These are phyloP conservation scores for Oeneis ivallda DNA, from an alignment of 2,888 invertebrate species.

Conservation along the genomic window DNA sequence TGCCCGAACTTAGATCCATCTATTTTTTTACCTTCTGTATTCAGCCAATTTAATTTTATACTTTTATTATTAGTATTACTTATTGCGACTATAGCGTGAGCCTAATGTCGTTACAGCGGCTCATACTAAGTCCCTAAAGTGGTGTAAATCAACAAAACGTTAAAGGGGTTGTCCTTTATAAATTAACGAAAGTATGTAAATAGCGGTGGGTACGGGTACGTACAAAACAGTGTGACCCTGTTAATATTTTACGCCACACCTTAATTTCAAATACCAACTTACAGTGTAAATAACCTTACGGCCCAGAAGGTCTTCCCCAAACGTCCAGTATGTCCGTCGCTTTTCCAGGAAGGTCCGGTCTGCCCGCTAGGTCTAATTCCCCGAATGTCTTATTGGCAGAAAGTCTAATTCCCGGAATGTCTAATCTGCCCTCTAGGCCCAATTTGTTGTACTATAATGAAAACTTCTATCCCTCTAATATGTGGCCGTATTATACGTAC, in stretches of 20 bases:
- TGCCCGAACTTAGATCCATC: too few species aligned
- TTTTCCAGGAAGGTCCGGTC: too few species aligned
- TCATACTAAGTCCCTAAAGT: conserved; percentile 15
- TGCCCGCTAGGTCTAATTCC: too few species aligned
- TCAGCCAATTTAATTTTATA: background rate
- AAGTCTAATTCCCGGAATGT: too few species aligned
- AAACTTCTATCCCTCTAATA: background rate
- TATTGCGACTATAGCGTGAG: conserved; percentile 7
- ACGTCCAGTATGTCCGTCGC: too few species aligned
- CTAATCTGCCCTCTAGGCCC: too few species aligned
- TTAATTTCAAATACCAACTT: background rate
- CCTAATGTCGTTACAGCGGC: conserved; percentile 18
- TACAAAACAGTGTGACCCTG: background rate
- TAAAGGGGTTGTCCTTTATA: conserved; percentile 14
- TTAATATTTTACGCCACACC: background rate
- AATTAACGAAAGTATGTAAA: conserved; percentile 1
- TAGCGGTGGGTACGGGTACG: background rate
- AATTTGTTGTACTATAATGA: too few species aligned
- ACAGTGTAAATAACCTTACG: too few species aligned
- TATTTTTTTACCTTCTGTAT: background rate
- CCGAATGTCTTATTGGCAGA: too few species aligned
- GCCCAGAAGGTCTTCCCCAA: too few species aligned
- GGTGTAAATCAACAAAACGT: conserved; percentile 26
- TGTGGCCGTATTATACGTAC: too few species aligned
- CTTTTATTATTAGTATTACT: conserved; percentile 5